Evolutionary conservation across 2,888 invertebrate species (phyloP).

Genomic region (Tenodera sinensis): DNA sequence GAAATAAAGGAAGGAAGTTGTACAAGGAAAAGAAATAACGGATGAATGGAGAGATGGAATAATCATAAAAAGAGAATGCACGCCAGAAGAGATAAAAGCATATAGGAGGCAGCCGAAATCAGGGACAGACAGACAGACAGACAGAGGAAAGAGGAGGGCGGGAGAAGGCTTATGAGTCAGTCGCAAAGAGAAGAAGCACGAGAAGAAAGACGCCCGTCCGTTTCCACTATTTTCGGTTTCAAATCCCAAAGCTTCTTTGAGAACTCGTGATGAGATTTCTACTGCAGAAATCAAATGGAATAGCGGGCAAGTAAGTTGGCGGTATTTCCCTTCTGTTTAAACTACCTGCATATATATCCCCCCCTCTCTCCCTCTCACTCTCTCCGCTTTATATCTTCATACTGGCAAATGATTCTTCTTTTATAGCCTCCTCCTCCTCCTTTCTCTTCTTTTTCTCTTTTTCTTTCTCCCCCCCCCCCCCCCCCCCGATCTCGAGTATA

Average conservation of each 20-base stretch:
- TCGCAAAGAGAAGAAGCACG: not conserved
- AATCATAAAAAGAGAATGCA: not conserved
- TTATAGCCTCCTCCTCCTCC: not conserved
- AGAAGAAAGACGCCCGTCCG: not conserved
- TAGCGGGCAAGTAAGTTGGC: not conserved
- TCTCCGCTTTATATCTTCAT: too few relatives aligned
- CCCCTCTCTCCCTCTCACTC: too few relatives aligned
- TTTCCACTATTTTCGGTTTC: not conserved
- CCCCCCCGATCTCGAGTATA: too few relatives aligned
- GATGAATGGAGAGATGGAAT: not conserved
- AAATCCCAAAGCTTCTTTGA: not conserved
- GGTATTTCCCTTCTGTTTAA: not conserved
- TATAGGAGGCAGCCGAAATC: constrained; percentile 14
- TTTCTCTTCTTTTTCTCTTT: too few relatives aligned
- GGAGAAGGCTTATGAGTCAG: too few relatives aligned
- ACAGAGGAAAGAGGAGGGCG: too few relatives aligned
- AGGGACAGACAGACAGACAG: too few relatives aligned
- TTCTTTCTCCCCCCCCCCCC: too few relatives aligned
- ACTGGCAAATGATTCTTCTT: not conserved
- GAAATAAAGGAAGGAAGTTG: not conserved
- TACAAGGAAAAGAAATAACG: not conserved
- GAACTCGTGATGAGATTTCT: not conserved
- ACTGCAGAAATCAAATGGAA: not conserved
- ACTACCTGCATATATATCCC: not conserved
- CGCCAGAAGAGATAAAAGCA: constrained; percentile 1